Base-by-base conservation (phyloP, 2,888 invertebrate species). In the Eristalis pertinax region DNA sequence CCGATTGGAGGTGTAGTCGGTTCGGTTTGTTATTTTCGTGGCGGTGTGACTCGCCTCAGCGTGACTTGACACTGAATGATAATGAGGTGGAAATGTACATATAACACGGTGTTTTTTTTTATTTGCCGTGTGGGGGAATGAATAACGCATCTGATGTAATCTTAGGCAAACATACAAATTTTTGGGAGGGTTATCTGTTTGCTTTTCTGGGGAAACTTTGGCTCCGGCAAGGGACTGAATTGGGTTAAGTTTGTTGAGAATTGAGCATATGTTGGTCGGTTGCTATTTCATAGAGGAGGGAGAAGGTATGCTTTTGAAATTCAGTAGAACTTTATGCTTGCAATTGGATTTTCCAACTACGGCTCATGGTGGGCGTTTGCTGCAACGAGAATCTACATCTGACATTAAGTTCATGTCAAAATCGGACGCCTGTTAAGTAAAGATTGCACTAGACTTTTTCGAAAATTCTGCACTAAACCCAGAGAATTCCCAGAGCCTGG, bases 41-140 rank as follows among this genome's bases (percentile, higher is more conserved):
- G 32, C 26, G 38, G 75, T 62, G 62, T 58, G 19, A 19, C 26
- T 72, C 22, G 68, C 29, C 72, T 19, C 85, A 60, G 74, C 78
- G 69, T 86, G 85, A 86, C 85, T 74, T 82, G 74, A 82, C 78
- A 76, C 77, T 74, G 82, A 70, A 78, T 78, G 69, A 70, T 78
- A 74, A 86, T 70, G 60, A 78, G 65, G 41, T 78, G 60, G 68
- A 76, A 73, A 80, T 69, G 63, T 58, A 29, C 63, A 63, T 56
- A 62, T 63, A 68, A 50, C 68, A 74, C 64, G 80, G 7, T 43
- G 15, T 26, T 74, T 74, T 64, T 74, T 64, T 68, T 26, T 11
- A 19, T 15, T n/a, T n/a, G n/a, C 15, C 43, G 15, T 50, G 19
- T 19, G 19, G 50, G 50, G 50, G 19, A 68, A 68, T 65, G 41